phyloP scores from a whole-genome alignment of 2,888 invertebrate genomes.

The Actias luna region DNA sequence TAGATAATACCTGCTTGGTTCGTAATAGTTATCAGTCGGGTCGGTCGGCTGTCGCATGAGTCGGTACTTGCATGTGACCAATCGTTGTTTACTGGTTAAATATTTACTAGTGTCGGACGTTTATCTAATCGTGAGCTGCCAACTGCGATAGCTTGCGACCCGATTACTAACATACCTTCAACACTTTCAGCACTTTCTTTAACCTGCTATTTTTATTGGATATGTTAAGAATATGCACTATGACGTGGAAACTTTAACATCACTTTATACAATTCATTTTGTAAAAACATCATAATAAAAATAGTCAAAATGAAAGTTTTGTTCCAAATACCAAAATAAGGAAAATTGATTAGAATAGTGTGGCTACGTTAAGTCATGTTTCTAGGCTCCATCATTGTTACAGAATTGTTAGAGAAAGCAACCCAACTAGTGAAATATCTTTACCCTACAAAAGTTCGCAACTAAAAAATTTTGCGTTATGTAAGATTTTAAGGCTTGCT shows the following conservation, averaged over 20 bases:
- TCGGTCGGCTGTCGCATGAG: constrained; percentile 4
- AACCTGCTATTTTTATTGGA: constrained; percentile 66
- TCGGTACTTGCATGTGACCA: constrained; percentile 31
- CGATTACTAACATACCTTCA: constrained; percentile 71
- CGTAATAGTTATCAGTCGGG: constrained; percentile 7
- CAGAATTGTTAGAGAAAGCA: too few species aligned
- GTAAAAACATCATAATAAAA: too few species aligned
- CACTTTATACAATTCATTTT: too few species aligned
- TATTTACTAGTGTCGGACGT: constrained; percentile 62
- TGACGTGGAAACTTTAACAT: neutral
- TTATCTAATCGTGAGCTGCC: constrained; percentile 75
- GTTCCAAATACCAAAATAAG: too few species aligned
- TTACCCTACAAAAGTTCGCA: too few species aligned
- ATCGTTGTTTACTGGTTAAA: constrained; percentile 69
- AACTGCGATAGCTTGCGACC: constrained; percentile 73
- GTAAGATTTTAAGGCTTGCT: too few species aligned
- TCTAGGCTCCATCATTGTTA: too few species aligned
- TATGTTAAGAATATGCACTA: constrained; percentile 17
- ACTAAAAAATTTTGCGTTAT: too few species aligned
- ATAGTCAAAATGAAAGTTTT: too few species aligned
- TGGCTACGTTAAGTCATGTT: too few species aligned
- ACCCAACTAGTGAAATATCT: too few species aligned
- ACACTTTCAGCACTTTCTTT: constrained; percentile 57
- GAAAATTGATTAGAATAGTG: too few species aligned
- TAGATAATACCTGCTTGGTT: constrained; percentile 2